Evolutionary conservation across 92 coral and sea anemone genomes (phyloP), one percentile per base, ranked within the genome.

Genomic region (Blastomussa wellsi): DNA sequence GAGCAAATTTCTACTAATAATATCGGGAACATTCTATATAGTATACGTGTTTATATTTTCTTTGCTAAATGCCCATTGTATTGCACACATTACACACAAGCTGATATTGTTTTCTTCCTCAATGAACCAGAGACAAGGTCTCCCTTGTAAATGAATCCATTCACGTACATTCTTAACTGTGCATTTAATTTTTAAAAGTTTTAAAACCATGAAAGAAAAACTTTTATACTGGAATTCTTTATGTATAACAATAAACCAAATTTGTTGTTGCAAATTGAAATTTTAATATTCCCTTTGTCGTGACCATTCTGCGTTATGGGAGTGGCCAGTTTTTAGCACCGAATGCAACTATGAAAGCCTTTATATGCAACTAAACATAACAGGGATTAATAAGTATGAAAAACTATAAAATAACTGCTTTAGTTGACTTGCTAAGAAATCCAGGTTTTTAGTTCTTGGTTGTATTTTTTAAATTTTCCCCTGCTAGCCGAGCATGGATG

Each of bases 1-100:
- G 42, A 24, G 11, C 2, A 69, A 69, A 69, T 16, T 35, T 69
- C 8, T 20, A 32, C 41, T 37, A 31, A 69, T 33, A 69, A 69
- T 69, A 69, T 69, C 74, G 10, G 66, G 11, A 7, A 59, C 74
- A 16, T 69, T 26, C 1, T 33, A 19, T 69, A 32, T 35, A 69
- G 41, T 32, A 19, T 29, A 70, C 12, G 26, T 35, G 44, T 70
- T 70, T 20, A 36, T 70, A 17, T 37, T 70, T 70, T 33, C 17
- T 69, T 16, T 20, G 75, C 47, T 70, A 70, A 33, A 70, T 70
- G 75, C 44, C 19, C 10, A 26, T 70, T 70, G 75, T 70, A 70
- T 70, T 70, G 75, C 37, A 38, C n/a, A 5, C 37, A 70, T 70
- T 35, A 70, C 47, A 70, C 75, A 36, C 24, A 70, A 17, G 26